Base-by-base conservation (phyloP, 2,888 invertebrate genomes). In the Machimus atricapillus region DNA sequence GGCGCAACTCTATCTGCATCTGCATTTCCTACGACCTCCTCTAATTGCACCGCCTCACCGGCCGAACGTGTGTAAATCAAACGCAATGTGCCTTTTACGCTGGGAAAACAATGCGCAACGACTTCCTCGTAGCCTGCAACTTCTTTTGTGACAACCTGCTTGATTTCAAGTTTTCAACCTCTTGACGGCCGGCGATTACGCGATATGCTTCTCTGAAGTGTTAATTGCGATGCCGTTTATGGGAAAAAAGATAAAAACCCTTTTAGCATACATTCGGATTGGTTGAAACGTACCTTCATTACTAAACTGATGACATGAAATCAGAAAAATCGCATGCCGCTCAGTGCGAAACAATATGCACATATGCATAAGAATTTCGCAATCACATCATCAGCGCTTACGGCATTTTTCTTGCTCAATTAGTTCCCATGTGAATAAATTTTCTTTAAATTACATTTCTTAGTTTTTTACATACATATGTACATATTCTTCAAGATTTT, bases 61-160 rank as follows among this genome's bases (percentile, higher is more conserved):
- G 52, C 43, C 40, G 8, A 31, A 16, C 52, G 52, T 23, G 79
- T 52, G 52, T 52, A 79, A 79, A 79, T 79, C 79, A 52, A 52
- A 52, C 79, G 43, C 31, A 79, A 79, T 34, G 27, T n/a, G 27
- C 52, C 79, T 79, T 27, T 37, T 16, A 31, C 79, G 14, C 46
- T 79, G 79, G 52, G 31, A 79, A 46, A 79, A 79, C 79, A 79
- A 79, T 79, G 79, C 52, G 37, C 14, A 43, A 14, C 77, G 16
- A 43, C 34, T 76, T 76, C 76, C 73, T n/a, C 37, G 76, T 37
- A 46, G 9, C 40, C 37, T 78, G 78, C 40, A 66, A 66, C 27
- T 66, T 66, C 66, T 66, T 66, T 66, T 27, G 27, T n/a, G 76
- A 37, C 14, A 34, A n/a, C n/a, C n/a, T 14, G 12, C 34, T 37